A percentile compares a stretch with the other conserved stretches of the same genome.
phyloP scores from a whole-genome alignment of 1,140 invertebrate genomes.

The Bursaphelenchus mucronatus region DNA sequence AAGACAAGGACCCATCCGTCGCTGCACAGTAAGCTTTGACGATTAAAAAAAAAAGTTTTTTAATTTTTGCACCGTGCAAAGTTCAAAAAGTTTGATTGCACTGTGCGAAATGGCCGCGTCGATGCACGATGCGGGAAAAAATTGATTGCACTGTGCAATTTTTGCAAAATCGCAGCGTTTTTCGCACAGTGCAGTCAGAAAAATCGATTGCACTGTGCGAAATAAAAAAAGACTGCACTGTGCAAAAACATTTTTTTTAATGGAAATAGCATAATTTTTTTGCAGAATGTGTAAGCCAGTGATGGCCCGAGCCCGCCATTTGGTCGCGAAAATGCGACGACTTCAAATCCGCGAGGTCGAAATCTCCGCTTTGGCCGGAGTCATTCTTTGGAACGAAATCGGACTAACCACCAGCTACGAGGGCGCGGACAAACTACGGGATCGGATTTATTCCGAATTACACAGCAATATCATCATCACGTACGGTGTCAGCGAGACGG shows the following conservation, averaged over 20 bases:
- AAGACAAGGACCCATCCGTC: constrained; percentile 36
- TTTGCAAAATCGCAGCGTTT: no score
- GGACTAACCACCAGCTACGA: constrained; percentile 7
- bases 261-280: neutral
- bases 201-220: no score
- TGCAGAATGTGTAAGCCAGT: constrained; percentile 12
- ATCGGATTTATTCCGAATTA: constrained; percentile 40
- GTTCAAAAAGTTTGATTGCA: no score
- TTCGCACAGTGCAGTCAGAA: no score
- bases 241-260: no score
- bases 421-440: constrained; percentile 36
- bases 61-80: neutral
- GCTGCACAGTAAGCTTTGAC: constrained; percentile 12
- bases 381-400: constrained; percentile 49
- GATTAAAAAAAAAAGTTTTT: neutral
- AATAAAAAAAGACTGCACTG: no score
- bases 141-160: no score
- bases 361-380: constrained; percentile 43
- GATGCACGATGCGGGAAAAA: no score
- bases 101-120: no score
- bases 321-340: constrained; percentile 30
- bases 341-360: constrained; percentile 40
- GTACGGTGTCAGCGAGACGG: constrained; percentile 40
- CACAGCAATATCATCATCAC: constrained; percentile 42
- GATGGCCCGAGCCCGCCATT: neutral